A percentile compares a stretch with the other conserved stretches of the same genome.
Evolutionary conservation across 2,113 vertebrate genomes (phyloP).

Genomic region (Mastomys coucha): DNA sequence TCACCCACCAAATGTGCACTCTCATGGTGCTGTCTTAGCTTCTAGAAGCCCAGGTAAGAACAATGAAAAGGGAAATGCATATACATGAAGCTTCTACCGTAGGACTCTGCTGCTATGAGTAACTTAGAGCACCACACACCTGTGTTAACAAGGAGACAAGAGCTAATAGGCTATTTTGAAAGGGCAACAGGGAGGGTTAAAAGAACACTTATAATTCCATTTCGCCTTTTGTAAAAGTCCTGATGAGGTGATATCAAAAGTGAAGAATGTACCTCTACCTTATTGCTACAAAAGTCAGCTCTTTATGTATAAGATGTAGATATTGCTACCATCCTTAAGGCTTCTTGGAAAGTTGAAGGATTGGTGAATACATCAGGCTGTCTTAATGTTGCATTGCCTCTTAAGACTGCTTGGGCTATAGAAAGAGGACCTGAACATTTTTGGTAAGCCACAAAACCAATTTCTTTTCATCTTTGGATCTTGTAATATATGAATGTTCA

Average conservation of each 20-base stretch:
- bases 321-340: too few species aligned
- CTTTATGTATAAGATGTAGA: too few species aligned
- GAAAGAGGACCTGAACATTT: neutral
- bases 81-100: neutral
- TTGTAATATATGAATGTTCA: neutral
- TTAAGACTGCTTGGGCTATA: neutral
- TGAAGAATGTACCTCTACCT: neutral
- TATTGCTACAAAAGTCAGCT: neutral
- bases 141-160: neutral
- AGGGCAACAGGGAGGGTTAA: neutral
- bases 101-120: neutral
- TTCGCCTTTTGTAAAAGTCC: neutral
- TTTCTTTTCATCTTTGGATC: neutral
- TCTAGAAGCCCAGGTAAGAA: neutral
- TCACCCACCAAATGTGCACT: neutral
- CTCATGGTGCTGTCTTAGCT: neutral
- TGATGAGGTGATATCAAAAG: neutral
- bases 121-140: neutral
- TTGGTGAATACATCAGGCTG: neutral
- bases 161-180: neutral
- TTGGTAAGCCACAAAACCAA: neutral
- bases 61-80: neutral
- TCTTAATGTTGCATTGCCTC: neutral
- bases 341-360: neutral
- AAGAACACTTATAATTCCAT: neutral